phyloP scores from a whole-genome alignment of 2,113 vertebrate species.

The Colistium nudipinnis region DNA sequence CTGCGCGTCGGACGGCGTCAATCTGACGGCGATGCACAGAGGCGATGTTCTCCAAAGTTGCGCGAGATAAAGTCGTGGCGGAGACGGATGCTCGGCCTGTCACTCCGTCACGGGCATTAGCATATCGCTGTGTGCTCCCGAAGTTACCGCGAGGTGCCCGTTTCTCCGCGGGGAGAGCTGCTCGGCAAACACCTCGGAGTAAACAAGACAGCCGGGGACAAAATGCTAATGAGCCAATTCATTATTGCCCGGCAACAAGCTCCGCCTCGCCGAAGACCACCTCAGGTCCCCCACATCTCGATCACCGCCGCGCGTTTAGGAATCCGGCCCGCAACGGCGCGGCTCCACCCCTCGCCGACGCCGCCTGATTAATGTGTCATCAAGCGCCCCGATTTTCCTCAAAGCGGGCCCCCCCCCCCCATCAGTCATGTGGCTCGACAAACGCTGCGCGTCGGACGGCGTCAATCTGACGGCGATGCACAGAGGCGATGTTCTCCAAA shows the following conservation, averaged over 20 bases:
- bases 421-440: conserved; percentile 61
- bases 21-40: conserved; percentile 41
- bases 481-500: conserved; percentile 48
- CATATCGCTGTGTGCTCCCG: conserved; percentile 75
- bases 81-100: conserved; percentile 43
- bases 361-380: conserved; percentile 77
- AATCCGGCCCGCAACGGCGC: conserved; percentile 18
- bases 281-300: conserved; percentile 67
- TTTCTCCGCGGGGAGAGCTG: conserved; percentile 74
- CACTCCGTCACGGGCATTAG: conserved; percentile 56
- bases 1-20: conserved; percentile 61
- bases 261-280: conserved; percentile 66
- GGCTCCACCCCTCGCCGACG: conserved; percentile 51
- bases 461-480: conserved; percentile 57
- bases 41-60: conserved; percentile 52
- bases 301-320: conserved; percentile 45
- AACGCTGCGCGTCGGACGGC: conserved; percentile 54
- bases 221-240: conserved; percentile 76
- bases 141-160: conserved; percentile 72
- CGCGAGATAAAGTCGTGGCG: conserved; percentile 59
- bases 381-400: conserved; percentile 62
- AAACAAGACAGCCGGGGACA: conserved; percentile 77
- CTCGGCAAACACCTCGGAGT: conserved; percentile 76
- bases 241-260: conserved; percentile 72
- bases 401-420: conserved; percentile 47